phyloP scores from a whole-genome alignment of 2,113 vertebrate species.

The Bambusicola thoracicus region DNA sequence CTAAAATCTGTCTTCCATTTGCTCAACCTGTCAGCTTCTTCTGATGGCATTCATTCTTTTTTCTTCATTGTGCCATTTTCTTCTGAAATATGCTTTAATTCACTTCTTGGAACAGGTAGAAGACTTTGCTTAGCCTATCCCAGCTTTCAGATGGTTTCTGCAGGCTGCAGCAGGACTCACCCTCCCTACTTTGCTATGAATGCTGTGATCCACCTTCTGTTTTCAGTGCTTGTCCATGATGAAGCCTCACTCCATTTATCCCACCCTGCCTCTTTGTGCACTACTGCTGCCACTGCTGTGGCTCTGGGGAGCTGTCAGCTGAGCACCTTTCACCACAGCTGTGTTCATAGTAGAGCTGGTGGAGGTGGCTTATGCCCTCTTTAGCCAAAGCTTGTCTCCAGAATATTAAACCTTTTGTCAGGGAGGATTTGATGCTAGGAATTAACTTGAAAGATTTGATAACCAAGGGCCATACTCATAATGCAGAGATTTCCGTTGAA shows the following conservation, averaged over 20 bases:
- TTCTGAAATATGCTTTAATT: neutral
- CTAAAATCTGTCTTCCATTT: neutral
- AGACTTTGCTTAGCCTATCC: neutral
- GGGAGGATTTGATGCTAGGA: conserved; percentile 24
- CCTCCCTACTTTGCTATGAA: neutral
- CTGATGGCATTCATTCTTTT: neutral
- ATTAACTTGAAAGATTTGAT: conserved; percentile 55
- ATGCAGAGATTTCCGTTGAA: conserved; percentile 27
- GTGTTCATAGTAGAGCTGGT: neutral
- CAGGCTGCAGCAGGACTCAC: fast-evolving
- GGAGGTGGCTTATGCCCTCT: neutral
- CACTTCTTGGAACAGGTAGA: neutral
- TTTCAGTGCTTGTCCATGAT: neutral
- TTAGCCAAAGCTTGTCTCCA: neutral
- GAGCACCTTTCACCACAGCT: neutral
- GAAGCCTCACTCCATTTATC: neutral
- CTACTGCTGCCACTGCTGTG: neutral
- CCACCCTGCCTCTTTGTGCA: neutral
- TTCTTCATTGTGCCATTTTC: neutral
- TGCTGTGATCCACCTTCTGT: neutral
- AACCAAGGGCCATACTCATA: conserved; percentile 17
- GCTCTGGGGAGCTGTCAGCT: neutral
- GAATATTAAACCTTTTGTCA: neutral
- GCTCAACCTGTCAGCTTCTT: neutral
- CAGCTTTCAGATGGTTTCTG: neutral